Base-by-base conservation (phyloP, 1,140 invertebrate genomes). In the Sesamia nonagrioides region DNA sequence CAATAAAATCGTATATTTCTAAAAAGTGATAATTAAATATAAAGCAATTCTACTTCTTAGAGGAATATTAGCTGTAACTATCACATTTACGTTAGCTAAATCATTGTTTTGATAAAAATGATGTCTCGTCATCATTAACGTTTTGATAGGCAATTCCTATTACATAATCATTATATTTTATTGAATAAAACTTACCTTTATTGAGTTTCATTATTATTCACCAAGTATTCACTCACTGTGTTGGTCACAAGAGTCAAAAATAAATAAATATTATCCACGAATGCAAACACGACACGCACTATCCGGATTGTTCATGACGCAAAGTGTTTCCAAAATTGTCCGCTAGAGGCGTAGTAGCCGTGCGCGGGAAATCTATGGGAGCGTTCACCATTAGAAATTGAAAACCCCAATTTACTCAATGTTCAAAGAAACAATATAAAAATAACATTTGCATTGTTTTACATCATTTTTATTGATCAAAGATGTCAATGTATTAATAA, bases 231-330 rank as follows among this genome's bases (percentile, higher is more conserved):
- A 84, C 74, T 80, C 81, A 83, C 78, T 82, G 72, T 69, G 40
- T 77, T 54, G 52, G 66, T 77, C 80, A 79, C 58, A 42, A 75
- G 50, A 84, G 45, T 56, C 48, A 68, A 83, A 84, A 84, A 85
- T 84, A 85, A 86, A 84, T 86, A 84, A 83, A 81, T 77, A 61
- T 74, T 78, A 61, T 79, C 52, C 82, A 83, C 79, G 77, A 86
- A 88, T 83, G 91, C 86, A 92, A 90, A 89, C 88, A 90, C 83
- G 86, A 86, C 84, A 86, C 88, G 78, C 85, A 82, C 78, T 37
- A 83, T 81, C 68, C 68, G 37, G 63, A 79, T 80, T 80, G 77
- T 84, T 80, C 79, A 86, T 86, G 87, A 87, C 87, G 85, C 84
- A 85, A 82, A 84, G 27, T 84, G 83, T 82, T 90, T 83, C 84